Evolutionary conservation across 2,113 vertebrate genomes (phyloP), one percentile per base, ranked within the genome.

Genomic region (Pseudorhombus dupliciocellatus): DNA sequence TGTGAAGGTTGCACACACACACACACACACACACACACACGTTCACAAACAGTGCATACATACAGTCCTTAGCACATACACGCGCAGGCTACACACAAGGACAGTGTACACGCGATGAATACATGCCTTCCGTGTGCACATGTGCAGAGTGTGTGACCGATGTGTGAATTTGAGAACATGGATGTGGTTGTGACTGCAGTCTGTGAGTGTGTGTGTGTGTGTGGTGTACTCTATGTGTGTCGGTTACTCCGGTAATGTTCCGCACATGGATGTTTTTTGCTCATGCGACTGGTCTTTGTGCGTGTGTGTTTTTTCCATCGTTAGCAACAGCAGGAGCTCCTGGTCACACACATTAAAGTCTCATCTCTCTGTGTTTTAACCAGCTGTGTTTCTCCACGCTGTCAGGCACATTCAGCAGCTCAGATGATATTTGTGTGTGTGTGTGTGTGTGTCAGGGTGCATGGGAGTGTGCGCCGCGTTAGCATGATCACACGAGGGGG

Each of bases 1-100:
- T 94, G 93, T 94, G 93, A 94, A 91, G 91, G 91, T 93, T 88
- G 91, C 87, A 71, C 70, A 75, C 89, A 88, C 69, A 42, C 64
- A 11, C 3, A 48, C 64, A 52, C 40, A 77, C 58, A 73, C 70
- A 77, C 75, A 66, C 66, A 77, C 62, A 37, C 76, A 24, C 44
- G 31, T 58, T 59, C 66, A 77, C 62, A 37, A 73, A 24, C 44
- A 37, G 62, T 59, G 78, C n/a, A 53, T 46, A 64, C 62, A 77
- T 57, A 51, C 20, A 58, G 30, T 58, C 4, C 55, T n/a, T 12
- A 34, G 55, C 34, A 10, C 18, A 56, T 54, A 21, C 4, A 12
- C 20, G 51, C 42, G 28, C 21, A 30, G 18, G 48, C 46, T 18
- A 52, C 44, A 69, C 26, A 31, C 34, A 60, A 70, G 73, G 71